Base-by-base conservation (phyloP, 92 coral and sea anemone genomes). In the Muricea muricata region DNA sequence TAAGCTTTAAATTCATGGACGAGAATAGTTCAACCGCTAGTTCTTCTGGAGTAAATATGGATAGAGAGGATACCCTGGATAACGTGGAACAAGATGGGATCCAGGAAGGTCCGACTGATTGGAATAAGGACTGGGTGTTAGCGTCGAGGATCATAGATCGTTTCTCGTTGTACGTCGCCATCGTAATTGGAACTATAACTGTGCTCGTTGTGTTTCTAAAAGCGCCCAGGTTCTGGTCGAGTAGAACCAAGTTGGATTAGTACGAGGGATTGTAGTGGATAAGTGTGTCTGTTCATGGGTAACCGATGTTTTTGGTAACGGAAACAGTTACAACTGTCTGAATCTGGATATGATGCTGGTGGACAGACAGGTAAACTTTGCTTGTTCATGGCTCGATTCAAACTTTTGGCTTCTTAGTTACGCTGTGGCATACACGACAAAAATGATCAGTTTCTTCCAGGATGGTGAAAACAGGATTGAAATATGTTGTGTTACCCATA, bases 61-160 rank as follows among this genome's bases (percentile, higher is more conserved):
- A 23, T 33, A 11, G 39, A 0, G 29, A 20, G 76, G 29, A 63
- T 11, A 30, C 34, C n/a, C n/a, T 28, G 70, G 70, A 63, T 0
- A 63, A 63, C 34, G 4, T 14, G 12, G 65, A 28, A 26, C 41
- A 73, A 10, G 34, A 42, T 73, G 58, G 45, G 35, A 39, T 5
- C n/a, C 12, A 78, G 31, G 71, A 78, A n/a, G 45, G 41, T 28
- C 71, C 71, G 14, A 39, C 2, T 34, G 71, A 78, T 10, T 57
- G 83, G 69, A 78, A 32, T 12, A 78, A 78, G 28, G 83, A 78
- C 55, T 78, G 83, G 83, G 30, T 78, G 40, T 54, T 78, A 34
- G 83, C 70, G 6, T 32, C 83, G 35, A 78, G 69, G 71, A 78
- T 78, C 24, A 12, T 78, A 17, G 83, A 78, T 78, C 83, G 83